phyloP scores from a whole-genome alignment of 2,113 vertebrate species.

The Alosa alosa region DNA sequence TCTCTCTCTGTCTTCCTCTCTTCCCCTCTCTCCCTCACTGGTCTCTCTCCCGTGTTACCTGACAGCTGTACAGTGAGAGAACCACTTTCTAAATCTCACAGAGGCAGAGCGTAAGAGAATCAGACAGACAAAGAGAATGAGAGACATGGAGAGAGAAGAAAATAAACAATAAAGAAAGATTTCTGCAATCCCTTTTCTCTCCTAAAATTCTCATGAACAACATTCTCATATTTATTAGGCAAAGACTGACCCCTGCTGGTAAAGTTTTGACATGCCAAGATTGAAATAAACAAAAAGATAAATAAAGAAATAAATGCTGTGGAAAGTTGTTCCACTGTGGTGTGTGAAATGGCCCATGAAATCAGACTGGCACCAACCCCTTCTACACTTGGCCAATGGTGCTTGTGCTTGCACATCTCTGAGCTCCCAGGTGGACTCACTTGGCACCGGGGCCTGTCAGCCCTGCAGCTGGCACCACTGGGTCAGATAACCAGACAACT shows the following conservation, averaged over 20 bases:
- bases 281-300: slow-evolving; percentile 1
- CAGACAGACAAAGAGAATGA: neutral
- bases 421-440: slow-evolving; percentile 38
- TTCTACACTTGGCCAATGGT: slow-evolving; percentile 61
- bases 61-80: neutral
- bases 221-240: slow-evolving; percentile 41
- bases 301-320: slow-evolving; percentile 36
- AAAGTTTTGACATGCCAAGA: neutral
- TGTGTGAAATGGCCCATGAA: slow-evolving; percentile 65
- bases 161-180: neutral
- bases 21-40: slow-evolving; percentile 38
- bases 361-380: slow-evolving; percentile 68
- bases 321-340: slow-evolving; percentile 48
- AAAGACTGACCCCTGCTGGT: slow-evolving; percentile 73
- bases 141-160: neutral
- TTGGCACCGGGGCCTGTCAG: slow-evolving; percentile 38
- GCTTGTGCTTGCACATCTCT: slow-evolving; percentile 25
- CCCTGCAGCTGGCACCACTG: slow-evolving; percentile 22
- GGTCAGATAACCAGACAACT: slow-evolving; percentile 7
- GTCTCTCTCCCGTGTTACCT: slow-evolving; percentile 23
- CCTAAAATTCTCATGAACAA: neutral
- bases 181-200: neutral
- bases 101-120: neutral
- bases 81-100: neutral
- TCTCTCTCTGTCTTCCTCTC: slow-evolving; percentile 22